Conservation (phyloP, 2,797 vertebrate genomes). For the Morus bassanus region DNA sequence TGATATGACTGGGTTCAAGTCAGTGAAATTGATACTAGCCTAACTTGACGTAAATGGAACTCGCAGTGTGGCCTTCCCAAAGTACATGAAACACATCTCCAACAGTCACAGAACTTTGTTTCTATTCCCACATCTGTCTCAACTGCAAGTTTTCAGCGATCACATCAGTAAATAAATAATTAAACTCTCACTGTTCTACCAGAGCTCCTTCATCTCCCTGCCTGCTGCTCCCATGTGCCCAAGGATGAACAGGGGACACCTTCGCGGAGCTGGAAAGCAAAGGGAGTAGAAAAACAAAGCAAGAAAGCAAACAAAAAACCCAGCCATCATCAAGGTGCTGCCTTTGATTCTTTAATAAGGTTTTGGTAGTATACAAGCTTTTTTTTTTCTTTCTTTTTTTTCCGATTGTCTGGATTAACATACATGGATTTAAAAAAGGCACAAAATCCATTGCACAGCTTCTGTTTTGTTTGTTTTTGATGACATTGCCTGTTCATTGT, state of each 20-base stretch:
- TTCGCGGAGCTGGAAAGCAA: background rate
- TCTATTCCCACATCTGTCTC: background rate
- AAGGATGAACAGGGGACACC: background rate
- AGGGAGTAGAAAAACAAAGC: slow-evolving; percentile 41
- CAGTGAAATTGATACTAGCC: background rate
- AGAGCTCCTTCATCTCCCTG: background rate
- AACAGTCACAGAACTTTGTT: background rate
- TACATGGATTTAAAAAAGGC: slow-evolving; percentile 96
- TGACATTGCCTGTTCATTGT: slow-evolving; percentile 82
- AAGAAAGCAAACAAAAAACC: slow-evolving; percentile 30
- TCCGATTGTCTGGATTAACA: slow-evolving; percentile 95
- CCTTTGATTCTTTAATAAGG: slow-evolving; percentile 89
- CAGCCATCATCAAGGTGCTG: slow-evolving; percentile 65
- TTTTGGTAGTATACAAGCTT: slow-evolving; percentile 93
- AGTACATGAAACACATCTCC: background rate
- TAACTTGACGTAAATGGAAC: background rate
- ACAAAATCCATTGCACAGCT: slow-evolving; percentile 93
- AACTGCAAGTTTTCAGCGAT: background rate
- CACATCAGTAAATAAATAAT: background rate
- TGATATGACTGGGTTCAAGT: background rate
- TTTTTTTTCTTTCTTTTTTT: background rate
- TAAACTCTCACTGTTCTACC: background rate
- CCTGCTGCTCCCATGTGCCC: background rate
- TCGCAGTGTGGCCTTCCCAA: background rate
- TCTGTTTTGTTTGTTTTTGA: slow-evolving; percentile 74